Conservation (phyloP, 2,888 invertebrate species). For the Mythimna vitellina region DNA sequence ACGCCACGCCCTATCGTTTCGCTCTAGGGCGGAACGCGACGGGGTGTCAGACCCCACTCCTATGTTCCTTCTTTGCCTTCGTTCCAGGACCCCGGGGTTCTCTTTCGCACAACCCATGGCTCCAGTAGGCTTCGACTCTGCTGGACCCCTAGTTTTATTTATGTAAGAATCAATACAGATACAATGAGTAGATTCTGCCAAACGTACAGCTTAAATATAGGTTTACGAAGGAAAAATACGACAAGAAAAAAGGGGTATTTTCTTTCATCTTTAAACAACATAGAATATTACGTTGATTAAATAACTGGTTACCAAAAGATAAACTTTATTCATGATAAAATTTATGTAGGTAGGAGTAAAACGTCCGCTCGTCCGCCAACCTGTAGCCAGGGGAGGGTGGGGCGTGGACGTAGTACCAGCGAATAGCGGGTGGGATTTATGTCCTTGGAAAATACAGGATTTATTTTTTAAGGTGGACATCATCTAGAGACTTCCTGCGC, state of each 20-base stretch:
- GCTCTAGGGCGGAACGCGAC: no score
- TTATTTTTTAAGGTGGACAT: no score
- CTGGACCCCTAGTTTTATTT: no score
- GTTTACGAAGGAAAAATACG: background rate
- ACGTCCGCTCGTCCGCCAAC: slow-evolving; percentile 37
- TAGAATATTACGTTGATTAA: slow-evolving; percentile 57
- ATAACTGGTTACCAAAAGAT: slow-evolving; percentile 60
- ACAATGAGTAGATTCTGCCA: background rate
- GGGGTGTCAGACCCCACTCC: no score
- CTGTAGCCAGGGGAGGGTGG: slow-evolving; percentile 29
- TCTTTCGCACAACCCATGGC: no score
- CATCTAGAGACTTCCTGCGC: no score
- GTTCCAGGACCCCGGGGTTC: no score
- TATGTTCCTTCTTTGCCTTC: no score
- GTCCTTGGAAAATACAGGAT: background rate
- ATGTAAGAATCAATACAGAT: no score
- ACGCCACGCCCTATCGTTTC: no score
- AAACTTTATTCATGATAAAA: slow-evolving; percentile 58
- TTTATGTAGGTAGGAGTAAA: slow-evolving; percentile 44
- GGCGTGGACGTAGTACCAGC: slow-evolving; percentile 7
- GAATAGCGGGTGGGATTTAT: background rate
- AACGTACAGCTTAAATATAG: background rate
- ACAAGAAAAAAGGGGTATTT: slow-evolving; percentile 16
- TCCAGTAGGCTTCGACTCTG: no score
- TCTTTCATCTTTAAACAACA: slow-evolving; percentile 27